Base-by-base conservation (phyloP, 2,113 vertebrate genomes). In the Cynocephalus volans region DNA sequence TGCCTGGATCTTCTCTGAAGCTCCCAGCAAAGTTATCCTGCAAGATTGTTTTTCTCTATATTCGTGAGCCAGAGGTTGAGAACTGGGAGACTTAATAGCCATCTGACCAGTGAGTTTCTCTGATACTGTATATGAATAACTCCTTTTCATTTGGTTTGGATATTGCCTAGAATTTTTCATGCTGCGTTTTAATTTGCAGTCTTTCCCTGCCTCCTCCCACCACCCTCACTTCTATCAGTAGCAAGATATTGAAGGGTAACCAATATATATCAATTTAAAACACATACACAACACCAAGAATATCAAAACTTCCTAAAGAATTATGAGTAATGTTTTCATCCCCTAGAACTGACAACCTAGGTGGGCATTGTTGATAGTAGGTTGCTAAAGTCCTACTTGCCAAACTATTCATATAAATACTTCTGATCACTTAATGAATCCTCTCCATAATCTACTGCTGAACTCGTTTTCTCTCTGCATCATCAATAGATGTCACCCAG, bases 71-170 rank as follows among this genome's bases (percentile, higher is more conserved):
- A 96, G 77, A 97, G 54, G 96, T 95, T 94, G 96, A 81, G 95
- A 97, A 70, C 91, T 83, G 89, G 84, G 62, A 67, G 91, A 92
- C 92, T 96, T 89, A 96, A 86, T 97, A 96, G 96, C 95, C 94
- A 93, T 95, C 97, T 94, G 79, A 95, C 97, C 97, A 94, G 80
- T 95, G 93, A 94, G 67, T 93, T 97, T 79, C 85, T 97, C 83
- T 94, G 80, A 93, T 89, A 28, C 86, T 97, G 82, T 76, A 79
- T 76, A 75, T 69, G 60, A 97, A 70, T 73, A 97, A 96, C 83
- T 97, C 77, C 13, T 86, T 98, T 97, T 97, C 95, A 88, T 97
- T 97, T 98, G 82, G 86, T 96, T 96, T 96, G 56, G 87, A 90
- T 95, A 83, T 92, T 97, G 92, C 69, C 92, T 90, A 97, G 89